These are phyloP conservation scores for Illadopsis cleaveri DNA, from an alignment of 2,113 vertebrate genomes.

Conservation along the genomic window DNA sequence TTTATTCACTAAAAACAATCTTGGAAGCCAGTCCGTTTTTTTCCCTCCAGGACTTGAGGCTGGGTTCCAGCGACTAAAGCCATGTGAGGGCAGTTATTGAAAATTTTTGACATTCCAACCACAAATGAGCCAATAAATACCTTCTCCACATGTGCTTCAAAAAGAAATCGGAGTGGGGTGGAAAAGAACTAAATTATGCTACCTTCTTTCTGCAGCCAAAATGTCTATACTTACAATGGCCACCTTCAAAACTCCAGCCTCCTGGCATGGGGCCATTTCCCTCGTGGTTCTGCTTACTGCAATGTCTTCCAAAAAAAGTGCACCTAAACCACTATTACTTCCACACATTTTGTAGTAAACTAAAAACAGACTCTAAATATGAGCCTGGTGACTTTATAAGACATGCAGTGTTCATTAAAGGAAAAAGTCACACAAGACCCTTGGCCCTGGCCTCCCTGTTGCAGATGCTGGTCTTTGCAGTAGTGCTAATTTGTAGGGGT, in stretches of 20 bases:
- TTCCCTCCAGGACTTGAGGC: slow-evolving; percentile 62
- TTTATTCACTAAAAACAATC: slow-evolving; percentile 77
- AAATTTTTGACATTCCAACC: slow-evolving; percentile 93
- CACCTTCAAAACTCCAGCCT: slow-evolving; percentile 81
- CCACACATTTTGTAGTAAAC: slow-evolving; percentile 80
- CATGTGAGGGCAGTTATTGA: slow-evolving; percentile 86
- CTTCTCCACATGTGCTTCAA: slow-evolving; percentile 89
- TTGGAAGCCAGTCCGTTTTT: slow-evolving; percentile 70
- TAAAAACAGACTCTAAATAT: slow-evolving; percentile 76
- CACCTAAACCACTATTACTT: slow-evolving; percentile 78
- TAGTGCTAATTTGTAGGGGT: slow-evolving; percentile 65
- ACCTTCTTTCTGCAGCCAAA: slow-evolving; percentile 82
- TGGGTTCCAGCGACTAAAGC: slow-evolving; percentile 78
- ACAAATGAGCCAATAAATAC: slow-evolving; percentile 93
- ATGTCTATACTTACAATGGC: slow-evolving; percentile 81
- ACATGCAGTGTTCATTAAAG: slow-evolving; percentile 67
- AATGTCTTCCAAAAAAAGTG: slow-evolving; percentile 75
- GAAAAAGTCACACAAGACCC: slow-evolving; percentile 52
- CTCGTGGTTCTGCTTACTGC: slow-evolving; percentile 75
- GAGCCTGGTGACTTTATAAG: slow-evolving; percentile 68
- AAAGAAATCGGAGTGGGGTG: slow-evolving; percentile 79
- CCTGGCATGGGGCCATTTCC: slow-evolving; percentile 70
- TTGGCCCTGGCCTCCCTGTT: slow-evolving; percentile 35
- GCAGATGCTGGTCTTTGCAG: slow-evolving; percentile 59
- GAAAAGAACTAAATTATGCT: slow-evolving; percentile 83